Conservation (phyloP, 2,888 invertebrate species). For the Drosophila limbata region DNA sequence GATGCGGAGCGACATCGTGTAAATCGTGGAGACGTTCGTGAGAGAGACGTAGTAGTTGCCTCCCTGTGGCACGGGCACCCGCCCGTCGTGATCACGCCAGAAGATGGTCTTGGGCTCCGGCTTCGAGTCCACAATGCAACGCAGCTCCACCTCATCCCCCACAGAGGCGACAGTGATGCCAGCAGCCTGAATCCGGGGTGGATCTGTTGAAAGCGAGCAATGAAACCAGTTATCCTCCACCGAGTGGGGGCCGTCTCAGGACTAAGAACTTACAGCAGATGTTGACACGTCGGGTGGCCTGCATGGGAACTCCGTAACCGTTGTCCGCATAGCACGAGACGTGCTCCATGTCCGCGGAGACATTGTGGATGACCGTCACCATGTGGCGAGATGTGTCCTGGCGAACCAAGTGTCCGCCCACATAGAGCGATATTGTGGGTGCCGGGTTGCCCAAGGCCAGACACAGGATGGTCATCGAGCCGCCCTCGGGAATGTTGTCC, state of each 20-base stretch:
- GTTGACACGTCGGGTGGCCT: constrained; percentile 91
- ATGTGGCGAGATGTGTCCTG: constrained; percentile 93
- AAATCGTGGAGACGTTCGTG: constrained; percentile 88
- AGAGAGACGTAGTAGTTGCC: constrained; percentile 90
- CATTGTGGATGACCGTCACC: constrained; percentile 94
- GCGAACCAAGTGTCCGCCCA: constrained; percentile 90
- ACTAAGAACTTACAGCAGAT: constrained; percentile 90
- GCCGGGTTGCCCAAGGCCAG: constrained; percentile 94
- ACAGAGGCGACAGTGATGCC: constrained; percentile 92
- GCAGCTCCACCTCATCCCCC: constrained; percentile 91
- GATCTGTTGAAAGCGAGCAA: constrained; percentile 86
- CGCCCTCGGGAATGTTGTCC: constrained; percentile 93
- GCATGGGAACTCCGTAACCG: constrained; percentile 94
- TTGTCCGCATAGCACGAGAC: constrained; percentile 95
- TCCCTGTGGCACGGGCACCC: constrained; percentile 91
- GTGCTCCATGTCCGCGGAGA: constrained; percentile 93
- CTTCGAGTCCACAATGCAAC: constrained; percentile 92
- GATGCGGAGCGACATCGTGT: constrained; percentile 91
- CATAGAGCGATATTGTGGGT: constrained; percentile 93
- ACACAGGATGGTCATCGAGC: constrained; percentile 94
- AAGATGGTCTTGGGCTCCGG: constrained; percentile 93
- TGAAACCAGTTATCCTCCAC: neutral
- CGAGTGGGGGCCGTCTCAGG: neutral
- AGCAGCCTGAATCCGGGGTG: constrained; percentile 91
- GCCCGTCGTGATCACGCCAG: constrained; percentile 91